Evolutionary conservation across 2,888 invertebrate species (phyloP).

Genomic region (Lithophane leautieri): DNA sequence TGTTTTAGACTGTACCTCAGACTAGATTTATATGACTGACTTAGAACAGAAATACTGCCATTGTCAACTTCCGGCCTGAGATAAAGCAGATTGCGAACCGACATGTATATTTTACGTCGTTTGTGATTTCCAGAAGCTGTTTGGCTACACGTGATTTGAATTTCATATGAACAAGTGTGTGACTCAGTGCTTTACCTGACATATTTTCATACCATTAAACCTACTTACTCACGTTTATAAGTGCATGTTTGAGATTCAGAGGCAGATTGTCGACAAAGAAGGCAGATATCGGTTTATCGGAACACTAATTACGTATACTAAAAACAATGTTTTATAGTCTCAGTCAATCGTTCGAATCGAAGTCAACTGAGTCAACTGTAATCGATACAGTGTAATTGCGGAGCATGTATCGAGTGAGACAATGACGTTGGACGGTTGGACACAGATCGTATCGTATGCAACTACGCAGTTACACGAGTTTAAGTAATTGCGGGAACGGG

Average conservation of each 20-base stretch:
- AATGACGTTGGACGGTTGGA: conserved; percentile 82
- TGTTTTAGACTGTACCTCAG: conserved; percentile 58
- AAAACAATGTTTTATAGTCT: conserved; percentile 86
- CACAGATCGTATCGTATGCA: conserved; percentile 86
- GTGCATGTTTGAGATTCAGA: conserved; percentile 73
- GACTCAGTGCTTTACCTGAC: conserved; percentile 74
- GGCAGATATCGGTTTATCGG: conserved; percentile 78
- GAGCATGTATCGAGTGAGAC: conserved; percentile 87
- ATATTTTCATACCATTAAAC: conserved; percentile 68
- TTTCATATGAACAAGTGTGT: conserved; percentile 71
- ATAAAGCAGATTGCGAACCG: conserved; percentile 78
- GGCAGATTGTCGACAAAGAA: conserved; percentile 72
- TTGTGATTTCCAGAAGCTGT: conserved; percentile 84
- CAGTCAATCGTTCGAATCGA: conserved; percentile 84
- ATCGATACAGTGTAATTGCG: conserved; percentile 88
- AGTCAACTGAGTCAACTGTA: conserved; percentile 85
- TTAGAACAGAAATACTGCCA: conserved; percentile 61
- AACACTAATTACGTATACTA: conserved; percentile 85
- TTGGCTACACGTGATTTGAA: conserved; percentile 80
- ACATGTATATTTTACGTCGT: conserved; percentile 78
- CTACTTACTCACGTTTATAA: conserved; percentile 69
- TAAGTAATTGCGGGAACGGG: conserved; percentile 90
- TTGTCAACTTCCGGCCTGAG: conserved; percentile 79
- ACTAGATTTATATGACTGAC: conserved; percentile 58
- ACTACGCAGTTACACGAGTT: conserved; percentile 88